Evolutionary conservation across 1,140 invertebrate genomes (phyloP).

Genomic region (Drosophila takahashii): DNA sequence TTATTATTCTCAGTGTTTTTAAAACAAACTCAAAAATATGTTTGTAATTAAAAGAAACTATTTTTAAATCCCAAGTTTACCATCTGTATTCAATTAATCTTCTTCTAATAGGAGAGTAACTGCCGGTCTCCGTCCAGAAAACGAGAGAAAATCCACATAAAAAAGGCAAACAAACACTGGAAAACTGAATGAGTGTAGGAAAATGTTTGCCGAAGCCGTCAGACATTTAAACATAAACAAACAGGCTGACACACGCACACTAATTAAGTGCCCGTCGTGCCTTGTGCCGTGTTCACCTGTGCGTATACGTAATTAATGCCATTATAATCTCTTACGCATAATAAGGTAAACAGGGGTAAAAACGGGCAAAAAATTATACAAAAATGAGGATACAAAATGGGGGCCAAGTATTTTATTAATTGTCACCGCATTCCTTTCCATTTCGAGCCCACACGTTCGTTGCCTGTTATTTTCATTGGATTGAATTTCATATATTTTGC

Average conservation of each 20-base stretch:
- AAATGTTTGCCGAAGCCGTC: slow-evolving; percentile 51
- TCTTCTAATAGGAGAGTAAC: background rate
- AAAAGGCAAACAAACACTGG: slow-evolving; percentile 6
- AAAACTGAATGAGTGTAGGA: background rate
- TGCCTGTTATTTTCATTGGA: slow-evolving; percentile 33
- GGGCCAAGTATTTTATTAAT: slow-evolving; percentile 57
- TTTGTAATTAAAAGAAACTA: background rate
- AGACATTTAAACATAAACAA: slow-evolving; percentile 72
- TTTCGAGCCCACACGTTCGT: slow-evolving; percentile 1
- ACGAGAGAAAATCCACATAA: background rate
- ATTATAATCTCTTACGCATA: slow-evolving; percentile 82
- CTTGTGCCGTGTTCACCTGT: slow-evolving; percentile 57
- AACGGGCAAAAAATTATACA: slow-evolving; percentile 15
- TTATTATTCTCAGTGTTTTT: too few species aligned
- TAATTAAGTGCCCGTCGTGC: slow-evolving; percentile 66
- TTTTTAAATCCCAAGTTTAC: background rate
- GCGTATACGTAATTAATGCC: slow-evolving; percentile 81
- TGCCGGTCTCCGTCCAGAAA: background rate
- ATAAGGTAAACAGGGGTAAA: slow-evolving; percentile 60
- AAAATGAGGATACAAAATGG: slow-evolving; percentile 14
- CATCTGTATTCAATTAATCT: background rate
- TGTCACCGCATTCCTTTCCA: slow-evolving; percentile 55
- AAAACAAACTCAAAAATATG: background rate
- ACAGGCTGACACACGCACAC: slow-evolving; percentile 42
- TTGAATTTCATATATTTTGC: slow-evolving; percentile 53